Evolutionary conservation across 2,888 invertebrate species (phyloP), one percentile per base, ranked within the genome.

Genomic region (Ormyrus nitidulus): DNA sequence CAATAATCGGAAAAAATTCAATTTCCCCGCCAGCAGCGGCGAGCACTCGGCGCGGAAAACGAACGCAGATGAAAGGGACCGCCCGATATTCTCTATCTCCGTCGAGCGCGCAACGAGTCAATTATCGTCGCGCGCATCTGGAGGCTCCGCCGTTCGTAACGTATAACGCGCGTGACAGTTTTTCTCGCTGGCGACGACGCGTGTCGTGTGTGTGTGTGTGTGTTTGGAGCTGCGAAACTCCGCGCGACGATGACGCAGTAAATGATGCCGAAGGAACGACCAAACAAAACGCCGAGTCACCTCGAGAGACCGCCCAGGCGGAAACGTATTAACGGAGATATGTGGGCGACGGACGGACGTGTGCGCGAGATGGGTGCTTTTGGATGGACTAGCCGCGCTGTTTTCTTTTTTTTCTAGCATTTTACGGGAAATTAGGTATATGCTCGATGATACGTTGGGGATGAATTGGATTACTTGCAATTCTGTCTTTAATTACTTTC

Each of bases 91-190:
- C 34, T 34, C 34, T 4, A 1, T 34, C 34, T 34, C 34, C 34
- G 34, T 34, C 34, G 34, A 34, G 13, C 13, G 58, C 13, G 74
- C 44, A 66, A 74, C 65, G 58, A 58, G 53, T 68, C 75, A 61
- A 75, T 75, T 75, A 75, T 75, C 49, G 59, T 34, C 34, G 46
- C 5, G 19, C 59, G 59, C 19, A 59, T 70, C 48, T 70, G 58
- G 59, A 8, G 58, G 66, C 34, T 34, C 9, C 4, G 48, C 49
- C 58, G 58, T 59, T 49, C 5, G 13, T 0, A 0, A 13, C 13
- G 13, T 49, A 34, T 19, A 34, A 34, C 34, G 34, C 34, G 34
- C 34, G 34, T 34, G 34, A 34, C 34, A 34, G 34, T 10, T 53
- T 56, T 44, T 59, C 51, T 59, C 61, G 1, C 70, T 59, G 49